Evolutionary conservation across 2,797 vertebrate species (phyloP).

Genomic region (Ctenopoma multispine): DNA sequence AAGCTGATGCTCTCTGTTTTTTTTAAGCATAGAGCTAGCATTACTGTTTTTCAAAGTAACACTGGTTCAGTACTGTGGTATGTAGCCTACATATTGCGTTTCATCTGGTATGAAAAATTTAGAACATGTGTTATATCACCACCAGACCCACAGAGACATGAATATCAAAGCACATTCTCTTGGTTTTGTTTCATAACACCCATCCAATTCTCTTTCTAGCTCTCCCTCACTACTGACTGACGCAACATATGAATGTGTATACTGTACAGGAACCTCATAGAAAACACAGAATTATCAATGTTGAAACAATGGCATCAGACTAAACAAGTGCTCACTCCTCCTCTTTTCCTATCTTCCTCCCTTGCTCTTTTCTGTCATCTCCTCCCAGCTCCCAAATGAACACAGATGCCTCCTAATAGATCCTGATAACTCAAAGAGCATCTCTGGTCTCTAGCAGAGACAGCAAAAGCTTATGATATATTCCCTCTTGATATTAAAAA

Average conservation of each 20-base stretch:
- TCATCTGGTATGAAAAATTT: conserved; percentile 80
- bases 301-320: conserved; percentile 53
- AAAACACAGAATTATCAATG: conserved; percentile 44
- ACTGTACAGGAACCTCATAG: conserved; percentile 36
- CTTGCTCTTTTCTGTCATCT: conserved; percentile 25
- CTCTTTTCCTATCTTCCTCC: conserved; percentile 7
- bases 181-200: conserved; percentile 67
- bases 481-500: conserved; percentile 74
- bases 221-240: conserved; percentile 45
- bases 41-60: conserved; percentile 53
- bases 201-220: conserved; percentile 61
- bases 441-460: conserved; percentile 62
- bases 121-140: conserved; percentile 74
- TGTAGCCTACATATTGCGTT: conserved; percentile 74
- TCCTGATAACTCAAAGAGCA: conserved; percentile 64
- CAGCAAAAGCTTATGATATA: conserved; percentile 65
- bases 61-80: conserved; percentile 54
- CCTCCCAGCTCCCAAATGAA: conserved; percentile 49
- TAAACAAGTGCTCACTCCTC: conserved; percentile 19
- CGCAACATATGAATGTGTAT: conserved; percentile 39
- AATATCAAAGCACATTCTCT: conserved; percentile 71
- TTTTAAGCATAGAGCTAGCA: conserved; percentile 11
- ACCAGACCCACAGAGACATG: conserved; percentile 66
- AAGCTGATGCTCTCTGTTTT: conserved; percentile 39
- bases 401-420: conserved; percentile 55